These are phyloP conservation scores for Chauna torquata DNA, from an alignment of 2,113 vertebrate species.

Conservation along the genomic window DNA sequence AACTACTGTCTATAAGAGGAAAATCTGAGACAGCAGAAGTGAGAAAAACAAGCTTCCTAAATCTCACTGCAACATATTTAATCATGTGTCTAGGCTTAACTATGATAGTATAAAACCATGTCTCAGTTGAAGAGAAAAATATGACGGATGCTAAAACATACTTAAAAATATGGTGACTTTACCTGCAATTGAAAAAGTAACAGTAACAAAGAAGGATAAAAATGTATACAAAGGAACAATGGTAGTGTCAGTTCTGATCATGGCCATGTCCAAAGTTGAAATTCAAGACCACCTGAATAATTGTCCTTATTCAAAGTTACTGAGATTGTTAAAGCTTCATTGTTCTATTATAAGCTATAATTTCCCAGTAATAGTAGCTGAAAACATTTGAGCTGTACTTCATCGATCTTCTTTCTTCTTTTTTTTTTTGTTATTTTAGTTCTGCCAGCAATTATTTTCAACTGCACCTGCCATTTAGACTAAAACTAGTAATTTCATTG, in stretches of 20 bases:
- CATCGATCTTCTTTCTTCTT: slow-evolving; percentile 9
- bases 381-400: slow-evolving; percentile 50
- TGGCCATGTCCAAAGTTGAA: neutral
- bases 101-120: neutral
- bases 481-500: slow-evolving; percentile 83
- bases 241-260: neutral
- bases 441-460: slow-evolving; percentile 71
- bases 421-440: slow-evolving; percentile 59
- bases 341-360: slow-evolving; percentile 37
- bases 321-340: neutral
- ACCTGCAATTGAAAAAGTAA: neutral
- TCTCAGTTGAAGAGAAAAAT: neutral
- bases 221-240: neutral
- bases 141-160: neutral
- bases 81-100: neutral
- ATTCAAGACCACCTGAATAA: neutral
- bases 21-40: neutral
- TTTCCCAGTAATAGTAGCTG: slow-evolving; percentile 40
- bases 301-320: neutral
- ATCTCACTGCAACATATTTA: neutral
- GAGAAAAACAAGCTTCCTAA: neutral
- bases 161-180: neutral
- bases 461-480: slow-evolving; percentile 56
- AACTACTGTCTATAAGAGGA: neutral
- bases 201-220: neutral